Base-by-base conservation (phyloP, 2,113 vertebrate genomes). In the Coptodon rendalli region DNA sequence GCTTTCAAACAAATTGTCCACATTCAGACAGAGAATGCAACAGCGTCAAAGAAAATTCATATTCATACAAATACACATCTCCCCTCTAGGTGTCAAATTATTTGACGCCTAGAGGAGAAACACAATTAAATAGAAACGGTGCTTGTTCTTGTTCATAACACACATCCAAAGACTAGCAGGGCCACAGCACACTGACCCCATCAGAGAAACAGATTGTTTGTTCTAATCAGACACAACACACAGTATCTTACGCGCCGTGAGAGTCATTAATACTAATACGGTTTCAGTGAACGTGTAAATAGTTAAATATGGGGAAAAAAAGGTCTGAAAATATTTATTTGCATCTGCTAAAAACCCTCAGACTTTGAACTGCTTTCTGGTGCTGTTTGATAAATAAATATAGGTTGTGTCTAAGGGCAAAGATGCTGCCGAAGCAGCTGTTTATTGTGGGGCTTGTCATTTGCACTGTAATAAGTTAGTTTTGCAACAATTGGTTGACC, bases 201-300 rank as follows among this genome's bases (percentile, higher is more conserved):
- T 79, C 81, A 89, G 27, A 89, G 38, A 88, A 68, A 73, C 80
- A 1, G 43, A 24, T 83, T 80, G 83, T 82, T 92, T 82, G 34
- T 85, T 87, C 84, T 87, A 91, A 93, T 94, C 89, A 86, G 52
- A 88, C 84, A 43, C 45, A 52, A 31, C 83, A 86, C 63, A 52
- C 66, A 61, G 81, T 36, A 9, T 82, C 57, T 9, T 8, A 81
- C 2, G 27, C 3, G 5, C 2, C 4, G 6, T 7, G 16, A 50
- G 27, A 59, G 52, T 66, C 81, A 34, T 63, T 82, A 36, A 66
- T 82, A n/a, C 56, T 19, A n/a, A 29, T 27, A 31, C 56, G 6
- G 43, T 61, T 34, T 61, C 10, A 31, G 71, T 31, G 71, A 50
- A 12, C 0, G 9, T 81, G 52, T 38, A 80, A 36, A 40, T 56